Percentiles rank a stretch among this genome's conserved stretches.
Evolutionary conservation across 2,113 vertebrate genomes (phyloP).

Genomic region (Ageneiosus marmoratus): DNA sequence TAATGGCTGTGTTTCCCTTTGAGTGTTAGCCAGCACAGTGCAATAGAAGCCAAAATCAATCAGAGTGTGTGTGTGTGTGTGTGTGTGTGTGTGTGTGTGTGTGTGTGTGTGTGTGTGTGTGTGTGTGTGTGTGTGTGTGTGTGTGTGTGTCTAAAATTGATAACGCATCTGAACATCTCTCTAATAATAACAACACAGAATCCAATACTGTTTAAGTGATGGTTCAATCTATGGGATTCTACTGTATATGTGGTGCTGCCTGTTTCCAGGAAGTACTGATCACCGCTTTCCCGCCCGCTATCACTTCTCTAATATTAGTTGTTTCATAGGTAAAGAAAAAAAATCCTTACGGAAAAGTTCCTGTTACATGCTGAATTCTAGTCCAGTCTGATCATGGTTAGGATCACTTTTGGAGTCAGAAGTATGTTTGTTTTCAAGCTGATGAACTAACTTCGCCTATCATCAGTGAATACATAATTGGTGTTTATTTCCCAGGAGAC

Average conservation of each 20-base stretch:
- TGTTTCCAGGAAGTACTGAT: slow-evolving; percentile 24
- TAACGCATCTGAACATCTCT: slow-evolving; percentile 39
- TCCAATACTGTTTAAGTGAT: slow-evolving; percentile 31
- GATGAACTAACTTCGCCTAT: slow-evolving; percentile 18
- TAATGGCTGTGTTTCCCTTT: slow-evolving; percentile 41
- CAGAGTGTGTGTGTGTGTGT: slow-evolving; percentile 31
- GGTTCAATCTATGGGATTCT: slow-evolving; percentile 24
- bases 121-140: slow-evolving; percentile 35
- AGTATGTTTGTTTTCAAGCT: slow-evolving; percentile 17
- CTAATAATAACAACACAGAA: slow-evolving; percentile 44
- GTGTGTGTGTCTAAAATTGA: slow-evolving; percentile 32
- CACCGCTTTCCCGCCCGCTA: not conserved
- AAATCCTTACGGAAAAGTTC: not conserved
- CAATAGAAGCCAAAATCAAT: slow-evolving; percentile 50
- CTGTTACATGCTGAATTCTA: not conserved
- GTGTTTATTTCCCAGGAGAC: slow-evolving; percentile 31
- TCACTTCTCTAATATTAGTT: not conserved
- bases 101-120: slow-evolving; percentile 1
- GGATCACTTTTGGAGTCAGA: not conserved
- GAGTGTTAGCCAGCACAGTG: slow-evolving; percentile 39
- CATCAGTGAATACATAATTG: slow-evolving; percentile 29
- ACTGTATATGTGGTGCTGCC: slow-evolving; percentile 16
- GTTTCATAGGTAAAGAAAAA: not conserved
- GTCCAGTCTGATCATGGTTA: not conserved
- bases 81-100: slow-evolving; percentile 11